These are phyloP conservation scores for Nezara viridula DNA, from an alignment of 2,888 invertebrate genomes.

Conservation along the genomic window DNA sequence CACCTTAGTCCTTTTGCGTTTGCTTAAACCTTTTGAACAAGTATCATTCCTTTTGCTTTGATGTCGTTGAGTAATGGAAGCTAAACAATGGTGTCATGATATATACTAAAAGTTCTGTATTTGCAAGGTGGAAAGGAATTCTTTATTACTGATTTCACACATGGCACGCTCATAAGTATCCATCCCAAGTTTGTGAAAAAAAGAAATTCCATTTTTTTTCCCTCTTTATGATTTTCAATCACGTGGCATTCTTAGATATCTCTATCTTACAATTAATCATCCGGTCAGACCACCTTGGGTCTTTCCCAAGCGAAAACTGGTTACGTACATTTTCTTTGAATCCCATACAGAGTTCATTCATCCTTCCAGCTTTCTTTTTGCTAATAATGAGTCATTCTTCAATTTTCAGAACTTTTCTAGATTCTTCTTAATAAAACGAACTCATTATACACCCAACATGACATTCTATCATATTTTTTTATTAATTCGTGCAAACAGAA, in stretches of 20 bases:
- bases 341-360: background rate
- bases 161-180: background rate
- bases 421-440: too few relatives aligned
- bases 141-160: background rate
- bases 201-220: background rate
- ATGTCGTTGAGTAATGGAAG: too few relatives aligned
- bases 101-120: too few relatives aligned
- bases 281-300: background rate
- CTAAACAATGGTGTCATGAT: too few relatives aligned
- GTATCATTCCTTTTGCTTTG: too few relatives aligned
- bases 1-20: too few relatives aligned
- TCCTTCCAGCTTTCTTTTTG: background rate
- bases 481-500: too few relatives aligned
- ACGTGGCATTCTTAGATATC: background rate
- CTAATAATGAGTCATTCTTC: background rate
- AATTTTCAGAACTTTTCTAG: background rate
- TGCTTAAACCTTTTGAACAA: too few relatives aligned
- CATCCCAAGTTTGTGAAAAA: too few relatives aligned
- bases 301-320: background rate
- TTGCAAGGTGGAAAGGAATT: too few relatives aligned
- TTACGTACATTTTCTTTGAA: background rate
- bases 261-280: background rate
- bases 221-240: background rate
- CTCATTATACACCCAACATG: too few relatives aligned
- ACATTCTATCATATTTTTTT: too few relatives aligned